These are phyloP conservation scores for Mixornis gularis DNA, from an alignment of 2,113 vertebrate species.

Conservation along the genomic window DNA sequence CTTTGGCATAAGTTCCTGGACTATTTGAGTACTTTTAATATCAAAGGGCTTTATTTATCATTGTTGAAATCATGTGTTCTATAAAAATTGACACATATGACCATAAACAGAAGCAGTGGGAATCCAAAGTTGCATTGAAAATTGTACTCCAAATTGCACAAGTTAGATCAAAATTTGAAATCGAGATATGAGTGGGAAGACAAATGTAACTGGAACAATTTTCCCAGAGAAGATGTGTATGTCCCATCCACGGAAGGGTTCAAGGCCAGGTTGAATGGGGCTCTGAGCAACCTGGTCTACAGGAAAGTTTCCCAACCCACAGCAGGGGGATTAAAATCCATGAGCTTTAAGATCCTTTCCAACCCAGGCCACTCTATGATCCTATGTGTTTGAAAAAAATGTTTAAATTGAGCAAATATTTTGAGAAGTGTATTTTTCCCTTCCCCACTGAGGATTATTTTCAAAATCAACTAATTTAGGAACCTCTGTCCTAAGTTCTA, in stretches of 20 bases:
- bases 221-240: background rate
- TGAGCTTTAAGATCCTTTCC: background rate
- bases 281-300: background rate
- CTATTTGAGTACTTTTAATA: slow-evolving; percentile 41
- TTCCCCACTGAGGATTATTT: background rate
- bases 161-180: background rate
- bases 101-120: slow-evolving; percentile 25
- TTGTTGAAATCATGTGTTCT: slow-evolving; percentile 2
- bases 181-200: background rate
- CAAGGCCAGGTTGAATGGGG: background rate
- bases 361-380: background rate
- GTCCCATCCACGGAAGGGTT: background rate
- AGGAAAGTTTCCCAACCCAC: background rate
- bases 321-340: background rate
- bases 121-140: background rate
- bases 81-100: slow-evolving; percentile 13
- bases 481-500: background rate
- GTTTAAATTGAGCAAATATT: background rate
- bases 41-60: slow-evolving; percentile 18
- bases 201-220: background rate
- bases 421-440: background rate
- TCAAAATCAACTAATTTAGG: background rate
- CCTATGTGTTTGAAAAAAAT: background rate
- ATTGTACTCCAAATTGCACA: background rate
- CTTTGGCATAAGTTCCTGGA: slow-evolving; percentile 47